phyloP scores from a whole-genome alignment of 2,888 invertebrate species.

The Andricus curvator region DNA sequence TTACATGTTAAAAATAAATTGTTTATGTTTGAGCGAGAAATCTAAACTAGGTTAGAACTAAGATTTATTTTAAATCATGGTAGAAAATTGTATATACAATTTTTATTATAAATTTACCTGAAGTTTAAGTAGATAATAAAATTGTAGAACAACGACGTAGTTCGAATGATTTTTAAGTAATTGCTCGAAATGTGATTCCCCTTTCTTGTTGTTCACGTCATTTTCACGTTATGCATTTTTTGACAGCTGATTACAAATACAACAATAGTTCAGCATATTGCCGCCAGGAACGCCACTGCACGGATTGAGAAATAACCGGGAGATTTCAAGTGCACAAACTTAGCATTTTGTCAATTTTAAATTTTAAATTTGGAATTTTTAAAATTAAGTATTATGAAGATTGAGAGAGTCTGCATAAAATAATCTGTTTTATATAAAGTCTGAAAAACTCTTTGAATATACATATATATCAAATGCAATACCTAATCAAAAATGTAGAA shows the following conservation, averaged over 20 bases:
- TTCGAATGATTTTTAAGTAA: background rate
- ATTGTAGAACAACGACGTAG: background rate
- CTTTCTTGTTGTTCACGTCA: background rate
- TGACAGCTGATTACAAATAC: no score
- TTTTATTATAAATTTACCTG: background rate
- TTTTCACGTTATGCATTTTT: background rate
- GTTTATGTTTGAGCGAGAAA: background rate
- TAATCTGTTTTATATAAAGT: no score
- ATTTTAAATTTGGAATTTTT: no score
- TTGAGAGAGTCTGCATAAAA: no score
- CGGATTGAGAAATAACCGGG: background rate
- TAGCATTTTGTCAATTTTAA: no score
- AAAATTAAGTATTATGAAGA: no score
- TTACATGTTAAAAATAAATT: background rate
- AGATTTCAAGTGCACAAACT: background rate
- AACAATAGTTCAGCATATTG: background rate
- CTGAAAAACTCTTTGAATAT: no score
- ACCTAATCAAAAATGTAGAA: no score
- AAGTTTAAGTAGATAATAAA: background rate
- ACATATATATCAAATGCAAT: no score
- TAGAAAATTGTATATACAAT: background rate
- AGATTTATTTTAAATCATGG: background rate
- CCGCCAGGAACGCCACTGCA: background rate
- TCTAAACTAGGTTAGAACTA: background rate
- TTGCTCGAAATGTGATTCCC: background rate